Conservation (phyloP, 2,113 vertebrate genomes). For the Ciconia boyciana region DNA sequence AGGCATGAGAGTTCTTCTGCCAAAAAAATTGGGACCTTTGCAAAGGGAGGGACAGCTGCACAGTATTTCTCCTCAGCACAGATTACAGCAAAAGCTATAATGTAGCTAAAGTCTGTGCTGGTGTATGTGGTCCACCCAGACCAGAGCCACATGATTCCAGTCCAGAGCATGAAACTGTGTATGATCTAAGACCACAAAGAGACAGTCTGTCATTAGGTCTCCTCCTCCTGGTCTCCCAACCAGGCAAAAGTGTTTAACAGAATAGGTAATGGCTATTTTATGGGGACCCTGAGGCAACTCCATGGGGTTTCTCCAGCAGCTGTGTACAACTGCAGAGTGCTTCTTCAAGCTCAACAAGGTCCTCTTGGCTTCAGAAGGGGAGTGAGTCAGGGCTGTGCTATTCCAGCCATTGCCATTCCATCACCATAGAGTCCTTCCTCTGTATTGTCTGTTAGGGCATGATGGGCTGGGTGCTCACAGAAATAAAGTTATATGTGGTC, state of each 20-base stretch:
- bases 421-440: background rate
- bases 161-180: background rate
- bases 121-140: background rate
- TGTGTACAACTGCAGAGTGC: background rate
- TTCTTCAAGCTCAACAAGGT: background rate
- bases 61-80: background rate
- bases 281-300: background rate
- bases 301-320: background rate
- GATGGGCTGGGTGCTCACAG: background rate
- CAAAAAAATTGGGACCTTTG: background rate
- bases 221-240: background rate
- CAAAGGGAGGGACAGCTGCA: background rate
- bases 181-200: background rate
- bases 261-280: background rate
- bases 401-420: background rate
- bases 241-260: background rate
- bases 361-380: background rate
- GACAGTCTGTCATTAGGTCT: background rate
- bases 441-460: background rate
- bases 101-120: background rate
- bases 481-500: background rate
- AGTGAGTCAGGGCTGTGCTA: background rate
- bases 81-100: background rate
- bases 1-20: background rate
- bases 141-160: background rate